Evolutionary conservation across 2,113 vertebrate genomes (phyloP), one percentile per base, ranked within the genome.

Genomic region (Xiphorhynchus elegans): DNA sequence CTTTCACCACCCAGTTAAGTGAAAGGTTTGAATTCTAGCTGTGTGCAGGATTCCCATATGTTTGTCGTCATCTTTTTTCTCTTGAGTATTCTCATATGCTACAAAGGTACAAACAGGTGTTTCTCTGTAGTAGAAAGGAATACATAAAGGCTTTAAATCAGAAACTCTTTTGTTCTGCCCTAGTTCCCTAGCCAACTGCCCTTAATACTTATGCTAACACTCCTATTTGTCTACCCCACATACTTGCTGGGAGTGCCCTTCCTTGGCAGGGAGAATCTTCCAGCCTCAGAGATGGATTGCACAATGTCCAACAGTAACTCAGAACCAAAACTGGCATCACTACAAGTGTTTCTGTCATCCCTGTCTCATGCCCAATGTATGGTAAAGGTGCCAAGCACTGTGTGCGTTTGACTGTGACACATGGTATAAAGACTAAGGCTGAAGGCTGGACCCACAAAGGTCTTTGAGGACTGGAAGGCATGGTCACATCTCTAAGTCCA

Each of bases 181-280:
- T 92, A 78, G 68, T 93, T 97, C 58, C 47, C 28, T 84, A 68
- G 63, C 53, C 68, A 85, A 21, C 64, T 94, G 76, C 26, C 85
- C 59, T 96, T 89, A 79, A 90, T 91, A 76, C 69, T 64, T 92
- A 13, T 0, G 49, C 72, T 76, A 80, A 78, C 69, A 68, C 50
- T 96, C 73, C 46, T 84, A 70, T 81, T 91, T 96, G 80, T 35
- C 91, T 78, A 80, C 73, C 83, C 68, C 86, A 93, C 83, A 72
- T 66, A 85, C 19, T 37, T 92, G 39, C 69, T 87, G 93, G 96
- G 92, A 94, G 81, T 89, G 94, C 80, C 89, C 70, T 87, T 1
- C 7, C 74, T 95, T 77, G 89, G 78, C 81, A 86, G 55, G 39
- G 14, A 75, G 84, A 75, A 70, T 83, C 64, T 95, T 44, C 37